These are phyloP conservation scores for Julus scanicus DNA, from an alignment of 2,888 invertebrate species.

Conservation along the genomic window DNA sequence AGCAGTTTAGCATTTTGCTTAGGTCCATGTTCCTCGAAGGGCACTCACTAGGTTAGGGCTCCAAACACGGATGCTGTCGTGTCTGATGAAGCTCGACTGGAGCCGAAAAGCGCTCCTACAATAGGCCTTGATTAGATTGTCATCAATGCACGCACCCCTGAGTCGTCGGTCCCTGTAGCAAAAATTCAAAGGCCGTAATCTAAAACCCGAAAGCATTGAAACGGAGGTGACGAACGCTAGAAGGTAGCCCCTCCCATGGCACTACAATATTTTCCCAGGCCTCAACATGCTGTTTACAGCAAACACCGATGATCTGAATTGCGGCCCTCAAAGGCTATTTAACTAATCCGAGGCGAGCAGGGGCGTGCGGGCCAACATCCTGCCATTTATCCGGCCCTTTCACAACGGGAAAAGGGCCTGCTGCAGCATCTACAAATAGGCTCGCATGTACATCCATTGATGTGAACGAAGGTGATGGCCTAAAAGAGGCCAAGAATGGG, in stretches of 20 bases:
- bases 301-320: conserved; percentile 54
- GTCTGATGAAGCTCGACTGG: conserved; percentile 45
- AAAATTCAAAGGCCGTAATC: conserved; percentile 48
- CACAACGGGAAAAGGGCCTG: conserved; percentile 28
- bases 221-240: conserved; percentile 41
- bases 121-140: conserved; percentile 50
- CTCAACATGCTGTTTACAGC: conserved; percentile 54
- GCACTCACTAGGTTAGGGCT: background rate
- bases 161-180: background rate
- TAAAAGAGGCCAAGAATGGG: conserved; percentile 5
- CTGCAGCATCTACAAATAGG: conserved; percentile 38
- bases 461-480: conserved; percentile 48
- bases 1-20: background rate
- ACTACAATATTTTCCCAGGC: conserved; percentile 55
- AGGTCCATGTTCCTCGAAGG: background rate
- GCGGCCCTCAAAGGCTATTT: conserved; percentile 52
- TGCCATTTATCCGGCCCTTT: conserved; percentile 45
- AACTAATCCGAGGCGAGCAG: conserved; percentile 53
- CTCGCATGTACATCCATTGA: conserved; percentile 18
- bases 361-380: conserved; percentile 42
- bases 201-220: conserved; percentile 45
- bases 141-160: conserved; percentile 46
- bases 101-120: background rate
- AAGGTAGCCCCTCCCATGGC: conserved; percentile 34
- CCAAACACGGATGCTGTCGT: conserved; percentile 13